Base-by-base conservation (phyloP, 2,113 vertebrate genomes). In the Phrynosoma platyrhinos region DNA sequence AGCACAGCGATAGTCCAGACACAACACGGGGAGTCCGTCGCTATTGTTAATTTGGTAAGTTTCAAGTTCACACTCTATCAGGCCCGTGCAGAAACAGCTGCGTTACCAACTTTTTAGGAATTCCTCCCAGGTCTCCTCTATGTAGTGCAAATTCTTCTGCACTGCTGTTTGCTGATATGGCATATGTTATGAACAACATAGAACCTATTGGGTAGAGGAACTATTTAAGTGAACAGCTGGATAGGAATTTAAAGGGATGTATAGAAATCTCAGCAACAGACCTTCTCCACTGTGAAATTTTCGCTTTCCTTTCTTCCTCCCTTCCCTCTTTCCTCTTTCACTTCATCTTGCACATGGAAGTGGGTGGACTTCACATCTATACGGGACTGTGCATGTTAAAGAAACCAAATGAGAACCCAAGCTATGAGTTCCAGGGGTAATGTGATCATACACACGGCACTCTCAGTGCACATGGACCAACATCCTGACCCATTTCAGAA, bases 31-130 rank as follows among this genome's bases (percentile, higher is more conserved):
- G 0, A 47, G 20, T 23, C 75, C 84, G 47, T 91, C 36, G 53
- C 64, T 86, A 55, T 68, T 1, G 80, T 85, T 75, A 76, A 62
- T 21, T 77, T 53, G 52, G 13, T 40, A 87, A 91, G 88, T 47
- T 27, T 58, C 84, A 36, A 74, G 90, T 18, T 68, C 4, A 90
- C 87, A 92, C 58, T 83, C 83, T 91, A 91, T 87, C 74, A 86
- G 52, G 5, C 83, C 87, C 69, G 89, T 90, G 66, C 66, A 88
- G 58, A 83, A 90, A 30, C 68, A 47, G 58, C 3, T 47, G 30
- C 47, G 66, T 53, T 27, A 14, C 13, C 82, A 87, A 53, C 12
- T 84, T 83, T 91, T 62, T 30, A 16, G 32, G 23, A n/a, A 89
- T 90, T 62, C 47, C 0, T 0, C 10, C 66, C 55, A 88, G 21